Percentiles rank a stretch among this genome's conserved stretches.
These are phyloP conservation scores for Listrodromus nycthemerus DNA, from an alignment of 2,888 invertebrate species.

Conservation along the genomic window DNA sequence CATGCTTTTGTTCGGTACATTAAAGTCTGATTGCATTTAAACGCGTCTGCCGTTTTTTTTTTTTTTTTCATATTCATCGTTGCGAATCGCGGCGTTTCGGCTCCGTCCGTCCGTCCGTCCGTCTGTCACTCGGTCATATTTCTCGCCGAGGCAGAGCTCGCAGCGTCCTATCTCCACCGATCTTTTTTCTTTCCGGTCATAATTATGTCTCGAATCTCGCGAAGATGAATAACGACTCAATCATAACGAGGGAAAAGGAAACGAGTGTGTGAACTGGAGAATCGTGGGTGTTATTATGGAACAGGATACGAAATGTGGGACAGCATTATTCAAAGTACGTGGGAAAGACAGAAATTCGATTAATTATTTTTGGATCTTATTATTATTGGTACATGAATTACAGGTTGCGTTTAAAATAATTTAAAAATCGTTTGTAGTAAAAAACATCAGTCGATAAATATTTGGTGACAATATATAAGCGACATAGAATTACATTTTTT, in stretches of 20 bases:
- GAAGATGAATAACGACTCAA: slow-evolving; percentile 66
- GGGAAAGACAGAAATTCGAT: background rate
- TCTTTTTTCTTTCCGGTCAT: slow-evolving; percentile 39
- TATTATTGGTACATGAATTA: background rate
- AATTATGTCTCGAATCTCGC: slow-evolving; percentile 53
- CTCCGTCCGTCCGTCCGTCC: background rate
- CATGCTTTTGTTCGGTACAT: too few relatives aligned
- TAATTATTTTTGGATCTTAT: background rate
- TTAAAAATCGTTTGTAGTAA: too few relatives aligned
- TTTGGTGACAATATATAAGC: too few relatives aligned
- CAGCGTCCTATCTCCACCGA: slow-evolving; percentile 32
- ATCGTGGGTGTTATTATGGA: slow-evolving; percentile 2
- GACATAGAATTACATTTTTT: too few relatives aligned
- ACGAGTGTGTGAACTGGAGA: slow-evolving; percentile 20
- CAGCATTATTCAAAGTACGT: background rate
- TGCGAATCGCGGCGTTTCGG: slow-evolving; percentile 38
- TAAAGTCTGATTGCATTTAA: too few relatives aligned
- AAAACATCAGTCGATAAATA: too few relatives aligned
- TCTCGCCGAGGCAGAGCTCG: slow-evolving; percentile 1
- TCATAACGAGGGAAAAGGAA: slow-evolving; percentile 13
- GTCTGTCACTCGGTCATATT: slow-evolving; percentile 15
- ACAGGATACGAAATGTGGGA: background rate
- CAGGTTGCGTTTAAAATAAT: too few relatives aligned
- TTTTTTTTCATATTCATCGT: too few relatives aligned
- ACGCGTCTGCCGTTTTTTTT: too few relatives aligned